Evolutionary conservation across 53 echinoderm and acorn worm genomes (phyloP).

Genomic region (Hippasteria phrygiana): DNA sequence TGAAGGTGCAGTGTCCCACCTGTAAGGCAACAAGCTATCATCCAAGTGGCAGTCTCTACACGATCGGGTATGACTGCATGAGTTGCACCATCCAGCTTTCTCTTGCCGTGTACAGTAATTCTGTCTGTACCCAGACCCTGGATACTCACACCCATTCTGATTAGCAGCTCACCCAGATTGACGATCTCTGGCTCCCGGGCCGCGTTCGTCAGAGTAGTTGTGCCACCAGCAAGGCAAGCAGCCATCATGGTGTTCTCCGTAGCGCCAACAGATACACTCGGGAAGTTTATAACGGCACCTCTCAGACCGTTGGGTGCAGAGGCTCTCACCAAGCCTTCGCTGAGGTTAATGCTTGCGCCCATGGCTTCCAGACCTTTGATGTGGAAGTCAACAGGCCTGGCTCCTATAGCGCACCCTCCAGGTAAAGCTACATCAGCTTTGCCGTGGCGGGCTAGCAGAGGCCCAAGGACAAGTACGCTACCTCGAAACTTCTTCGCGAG

Average conservation of each 20-base stretch:
- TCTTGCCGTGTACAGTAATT: conserved; percentile 2
- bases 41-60: conserved; percentile 41
- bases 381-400: conserved; percentile 18
- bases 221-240: conserved; percentile 35
- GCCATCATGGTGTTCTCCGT: conserved; percentile 53
- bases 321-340: not conserved
- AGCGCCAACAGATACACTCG: conserved; percentile 34
- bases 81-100: not conserved
- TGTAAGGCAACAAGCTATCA: conserved; percentile 25
- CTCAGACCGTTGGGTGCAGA: not conserved
- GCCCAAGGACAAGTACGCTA: conserved; percentile 15
- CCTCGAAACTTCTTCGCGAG: conserved; percentile 5
- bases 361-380: conserved; percentile 17
- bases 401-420: conserved; percentile 22
- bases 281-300: conserved; percentile 2
- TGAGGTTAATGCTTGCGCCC: not conserved
- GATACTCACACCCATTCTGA: conserved; percentile 27
- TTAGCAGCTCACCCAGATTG: conserved; percentile 15
- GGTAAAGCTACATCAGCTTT: conserved; percentile 20
- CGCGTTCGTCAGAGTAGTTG: conserved; percentile 12
- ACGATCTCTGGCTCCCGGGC: conserved; percentile 44
- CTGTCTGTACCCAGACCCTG: not conserved
- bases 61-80: conserved; percentile 30
- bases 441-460: conserved; percentile 31
- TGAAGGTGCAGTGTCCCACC: not conserved